Percentiles rank a stretch among this genome's conserved stretches.
Conservation (phyloP, 2,888 invertebrate species). For the Thalpophila matura region DNA sequence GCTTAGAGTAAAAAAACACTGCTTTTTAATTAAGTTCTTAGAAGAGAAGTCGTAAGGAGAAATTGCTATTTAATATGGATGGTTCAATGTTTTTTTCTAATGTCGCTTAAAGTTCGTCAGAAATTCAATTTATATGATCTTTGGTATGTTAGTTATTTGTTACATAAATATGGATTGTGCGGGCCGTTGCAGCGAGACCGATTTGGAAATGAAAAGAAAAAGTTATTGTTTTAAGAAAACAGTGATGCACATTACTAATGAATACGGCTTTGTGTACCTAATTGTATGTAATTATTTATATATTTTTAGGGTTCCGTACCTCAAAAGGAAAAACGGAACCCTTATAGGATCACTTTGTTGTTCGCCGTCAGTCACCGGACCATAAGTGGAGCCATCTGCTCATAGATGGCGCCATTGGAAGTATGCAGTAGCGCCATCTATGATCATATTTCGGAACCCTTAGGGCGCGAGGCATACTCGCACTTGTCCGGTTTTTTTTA, state of each 20-base stretch:
- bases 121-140: slow-evolving; percentile 34
- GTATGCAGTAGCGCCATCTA: too few species aligned
- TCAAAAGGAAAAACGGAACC: too few species aligned
- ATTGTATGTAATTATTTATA: too few species aligned
- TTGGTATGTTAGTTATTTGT: slow-evolving; percentile 40
- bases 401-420: too few species aligned
- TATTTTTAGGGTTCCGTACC: too few species aligned
- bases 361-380: too few species aligned
- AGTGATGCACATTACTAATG: neutral
- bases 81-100: slow-evolving; percentile 40
- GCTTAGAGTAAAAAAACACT: neutral
- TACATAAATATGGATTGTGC: slow-evolving; percentile 42
- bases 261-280: neutral
- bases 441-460: too few species aligned
- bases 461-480: too few species aligned
- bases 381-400: too few species aligned
- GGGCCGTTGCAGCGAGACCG: neutral
- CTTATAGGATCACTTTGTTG: too few species aligned
- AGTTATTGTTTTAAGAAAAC: neutral
- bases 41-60: slow-evolving; percentile 35
- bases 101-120: slow-evolving; percentile 27
- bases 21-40: slow-evolving; percentile 35
- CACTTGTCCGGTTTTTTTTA: too few species aligned
- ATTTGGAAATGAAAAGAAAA: slow-evolving; percentile 9
- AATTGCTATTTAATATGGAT: slow-evolving; percentile 50